Percentiles rank a stretch among this genome's conserved stretches.
Evolutionary conservation across 2,797 vertebrate genomes (phyloP).

Genomic region (Petrocephalus sullivani): DNA sequence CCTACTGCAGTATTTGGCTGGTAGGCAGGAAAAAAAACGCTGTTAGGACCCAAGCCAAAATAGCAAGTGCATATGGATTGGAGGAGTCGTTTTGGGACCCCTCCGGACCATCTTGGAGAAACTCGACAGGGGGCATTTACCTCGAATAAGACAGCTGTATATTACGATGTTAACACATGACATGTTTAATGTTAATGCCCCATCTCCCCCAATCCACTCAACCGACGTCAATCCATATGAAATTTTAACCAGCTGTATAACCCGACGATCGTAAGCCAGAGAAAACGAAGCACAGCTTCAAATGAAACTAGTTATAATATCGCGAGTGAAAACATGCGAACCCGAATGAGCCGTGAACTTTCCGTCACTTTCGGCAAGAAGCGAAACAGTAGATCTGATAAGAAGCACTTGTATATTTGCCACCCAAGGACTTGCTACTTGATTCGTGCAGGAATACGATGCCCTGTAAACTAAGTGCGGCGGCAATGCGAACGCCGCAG

Average conservation of each 20-base stretch:
- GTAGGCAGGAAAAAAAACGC: constrained; percentile 15
- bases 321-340: background rate
- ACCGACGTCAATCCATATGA: background rate
- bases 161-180: background rate
- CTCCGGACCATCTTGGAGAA: background rate
- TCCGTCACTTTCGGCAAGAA: constrained; percentile 16
- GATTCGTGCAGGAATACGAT: background rate
- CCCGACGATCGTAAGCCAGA: background rate
- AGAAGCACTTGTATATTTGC: background rate
- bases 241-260: constrained; percentile 6
- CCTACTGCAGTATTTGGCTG: constrained; percentile 19
- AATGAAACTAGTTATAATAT: constrained; percentile 8
- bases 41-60: constrained; percentile 14
- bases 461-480: background rate
- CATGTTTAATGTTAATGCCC: background rate
- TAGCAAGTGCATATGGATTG: background rate
- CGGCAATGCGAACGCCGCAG: background rate
- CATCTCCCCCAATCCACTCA: background rate
- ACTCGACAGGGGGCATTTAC: background rate
- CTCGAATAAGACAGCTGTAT: background rate
- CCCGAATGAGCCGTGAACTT: constrained; percentile 8
- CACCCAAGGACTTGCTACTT: background rate
- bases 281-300: background rate
- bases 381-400: background rate
- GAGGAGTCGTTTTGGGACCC: background rate